Percentiles rank a stretch among this genome's conserved stretches.
These are phyloP conservation scores for Pomacea maculata DNA, from an alignment of 1,140 invertebrate genomes.

Conservation along the genomic window DNA sequence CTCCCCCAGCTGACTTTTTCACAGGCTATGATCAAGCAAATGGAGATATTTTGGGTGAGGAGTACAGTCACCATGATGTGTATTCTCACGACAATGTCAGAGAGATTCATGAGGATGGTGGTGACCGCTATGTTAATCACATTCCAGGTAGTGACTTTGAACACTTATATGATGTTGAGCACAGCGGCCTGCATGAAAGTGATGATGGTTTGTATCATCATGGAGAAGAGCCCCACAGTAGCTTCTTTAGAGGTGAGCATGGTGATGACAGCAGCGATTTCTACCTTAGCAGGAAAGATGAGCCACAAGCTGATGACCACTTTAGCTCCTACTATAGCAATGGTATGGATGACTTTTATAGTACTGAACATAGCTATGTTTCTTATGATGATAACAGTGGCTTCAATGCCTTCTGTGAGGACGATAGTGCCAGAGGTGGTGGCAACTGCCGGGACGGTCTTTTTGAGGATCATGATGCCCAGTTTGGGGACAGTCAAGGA, in stretches of 20 bases:
- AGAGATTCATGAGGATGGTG: not conserved
- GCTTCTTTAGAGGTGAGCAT: not conserved
- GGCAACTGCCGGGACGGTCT: not conserved
- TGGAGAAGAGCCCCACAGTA: not conserved
- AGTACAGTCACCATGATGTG: not conserved
- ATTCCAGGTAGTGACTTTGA: constrained; percentile 13
- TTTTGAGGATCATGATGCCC: not conserved
- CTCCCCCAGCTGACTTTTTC: not conserved
- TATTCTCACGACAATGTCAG: constrained; percentile 4
- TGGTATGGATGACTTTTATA: constrained; percentile 2
- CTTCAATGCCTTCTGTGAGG: constrained; percentile 7
- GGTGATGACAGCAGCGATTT: not conserved
- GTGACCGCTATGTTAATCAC: constrained; percentile 8
- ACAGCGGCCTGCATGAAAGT: not conserved
- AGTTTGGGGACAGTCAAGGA: not conserved
- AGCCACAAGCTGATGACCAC: not conserved
- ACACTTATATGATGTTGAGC: constrained; percentile 8
- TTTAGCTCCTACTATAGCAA: not conserved
- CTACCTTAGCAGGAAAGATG: not conserved
- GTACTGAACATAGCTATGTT: constrained; percentile 13
- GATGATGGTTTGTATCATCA: constrained; percentile 1
- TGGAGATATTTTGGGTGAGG: constrained; percentile 13
- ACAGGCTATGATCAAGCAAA: not conserved
- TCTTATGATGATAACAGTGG: constrained; percentile 11
- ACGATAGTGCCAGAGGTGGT: not conserved